Evolutionary conservation across 1,140 invertebrate genomes (phyloP).

Genomic region (Xylocopa sonorina): DNA sequence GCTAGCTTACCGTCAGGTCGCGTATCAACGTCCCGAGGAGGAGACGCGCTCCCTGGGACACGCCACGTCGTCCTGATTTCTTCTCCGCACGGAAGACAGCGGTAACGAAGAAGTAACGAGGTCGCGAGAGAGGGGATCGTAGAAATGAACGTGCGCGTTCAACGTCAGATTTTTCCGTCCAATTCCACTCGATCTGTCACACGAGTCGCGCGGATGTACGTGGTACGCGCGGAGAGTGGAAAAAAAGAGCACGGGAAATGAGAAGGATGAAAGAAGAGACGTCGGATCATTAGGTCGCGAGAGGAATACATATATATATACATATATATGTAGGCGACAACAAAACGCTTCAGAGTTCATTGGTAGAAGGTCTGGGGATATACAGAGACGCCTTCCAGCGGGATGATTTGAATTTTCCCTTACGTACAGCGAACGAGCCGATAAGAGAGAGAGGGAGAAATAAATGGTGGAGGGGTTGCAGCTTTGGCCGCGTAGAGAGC

Average conservation of each 20-base stretch:
- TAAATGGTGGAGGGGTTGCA: conserved; percentile 53
- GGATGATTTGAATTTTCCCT: conserved; percentile 58
- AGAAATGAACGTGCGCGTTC: conserved; percentile 12
- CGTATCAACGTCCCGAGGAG: not conserved
- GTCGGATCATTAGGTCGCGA: not conserved
- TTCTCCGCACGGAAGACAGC: not conserved
- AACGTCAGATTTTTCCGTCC: conserved; percentile 21
- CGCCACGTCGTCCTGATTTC: not conserved
- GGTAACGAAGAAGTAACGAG: conserved; percentile 35
- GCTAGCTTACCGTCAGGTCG: too few relatives aligned
- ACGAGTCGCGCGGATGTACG: too few relatives aligned
- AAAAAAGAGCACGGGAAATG: not conserved
- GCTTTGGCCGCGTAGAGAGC: conserved; percentile 52
- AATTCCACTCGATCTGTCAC: conserved; percentile 22
- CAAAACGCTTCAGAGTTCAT: too few relatives aligned
- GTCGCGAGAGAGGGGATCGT: conserved; percentile 4
- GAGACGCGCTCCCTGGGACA: not conserved
- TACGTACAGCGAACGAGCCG: conserved; percentile 61
- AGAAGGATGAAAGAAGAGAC: not conserved
- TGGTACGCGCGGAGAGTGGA: too few relatives aligned
- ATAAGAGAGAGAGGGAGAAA: conserved; percentile 62
- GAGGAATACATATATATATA: too few relatives aligned
- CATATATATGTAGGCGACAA: too few relatives aligned
- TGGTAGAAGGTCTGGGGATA: not conserved
- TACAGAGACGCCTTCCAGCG: not conserved